Base-by-base conservation (phyloP, 30 jellyfish, hydroid and myxozoan genomes). In the Cassiopea xamachana region DNA sequence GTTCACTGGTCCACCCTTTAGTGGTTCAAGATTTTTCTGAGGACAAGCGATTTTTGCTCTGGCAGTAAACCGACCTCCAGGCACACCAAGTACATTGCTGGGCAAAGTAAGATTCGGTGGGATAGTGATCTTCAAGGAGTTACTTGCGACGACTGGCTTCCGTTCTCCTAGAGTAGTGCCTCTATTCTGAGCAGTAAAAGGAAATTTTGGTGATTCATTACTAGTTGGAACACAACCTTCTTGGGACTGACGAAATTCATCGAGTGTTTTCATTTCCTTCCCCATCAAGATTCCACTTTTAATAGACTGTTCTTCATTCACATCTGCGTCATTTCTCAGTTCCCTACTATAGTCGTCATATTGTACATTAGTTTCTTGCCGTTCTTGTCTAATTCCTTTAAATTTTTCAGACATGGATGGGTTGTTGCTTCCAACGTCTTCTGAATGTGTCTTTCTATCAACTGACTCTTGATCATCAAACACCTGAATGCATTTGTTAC, bases 11-110 rank as follows among this genome's bases (percentile, higher is more conserved):
- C 79, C 60, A 7, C 92, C 92, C 45, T 84, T 84, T 68, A 71
- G 3, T 4, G 92, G 92, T 49, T 67, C 2, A 2, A 84, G 79
- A 16, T 18, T 70, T 60, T 84, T 84, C 71, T 84, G 85, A 8
- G 92, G 85, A 67, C 92, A 71, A 18, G 72, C 85, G 6, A 84
- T 55, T 59, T 84, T 84, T 19, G 92, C 92, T 73, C 84, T 84
- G n/a, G 92, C 86, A 7, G 92, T 84, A n/a, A 84, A n/a, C 47
- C 80, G 70, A 55, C 59, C 48, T 71, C 92, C 92, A 1, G 83
- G 62, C 6, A 47, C 55, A 55, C 46, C 71, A 43, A 84, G 83
- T 7, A 72, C 43, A 15, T 50, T n/a, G 18, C 72, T 84, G 1
- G 92, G 71, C 13, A 84, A n/a, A 1, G 92, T 1, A 73, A 84